Evolutionary conservation across 2,888 invertebrate species (phyloP).

Genomic region (Netelia melanura): DNA sequence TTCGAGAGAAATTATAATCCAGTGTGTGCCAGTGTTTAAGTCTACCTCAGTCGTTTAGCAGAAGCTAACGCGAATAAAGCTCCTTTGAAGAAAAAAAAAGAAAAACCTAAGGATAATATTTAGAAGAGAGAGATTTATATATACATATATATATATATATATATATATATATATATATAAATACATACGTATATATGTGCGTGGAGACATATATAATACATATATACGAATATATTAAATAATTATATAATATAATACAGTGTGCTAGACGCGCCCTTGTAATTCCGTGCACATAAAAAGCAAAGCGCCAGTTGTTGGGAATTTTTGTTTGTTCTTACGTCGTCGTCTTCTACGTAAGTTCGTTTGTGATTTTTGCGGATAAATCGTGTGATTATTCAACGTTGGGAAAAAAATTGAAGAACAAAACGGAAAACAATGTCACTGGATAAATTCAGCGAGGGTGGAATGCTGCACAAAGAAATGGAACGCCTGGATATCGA

Average conservation of each 20-base stretch:
- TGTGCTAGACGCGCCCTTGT: constrained; percentile 58
- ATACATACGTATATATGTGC: constrained; percentile 67
- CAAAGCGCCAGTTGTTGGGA: constrained; percentile 65
- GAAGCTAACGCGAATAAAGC: constrained; percentile 61
- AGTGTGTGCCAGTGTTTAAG: constrained; percentile 75
- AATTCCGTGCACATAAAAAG: constrained; percentile 61
- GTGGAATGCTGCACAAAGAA: constrained; percentile 81
- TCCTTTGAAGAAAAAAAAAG: constrained; percentile 52
- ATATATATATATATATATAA: constrained; percentile 64
- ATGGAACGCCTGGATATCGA: constrained; percentile 83
- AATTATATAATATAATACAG: constrained; percentile 56
- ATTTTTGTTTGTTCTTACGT: constrained; percentile 32
- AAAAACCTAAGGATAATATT: constrained; percentile 61
- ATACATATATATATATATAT: constrained; percentile 64
- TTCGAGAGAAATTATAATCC: constrained; percentile 73
- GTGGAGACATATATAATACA: constrained; percentile 63
- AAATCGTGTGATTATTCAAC: constrained; percentile 29
- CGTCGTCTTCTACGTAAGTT: constrained; percentile 26
- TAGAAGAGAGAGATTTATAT: constrained; percentile 62
- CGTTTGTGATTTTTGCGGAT: constrained; percentile 48
- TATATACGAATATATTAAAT: constrained; percentile 62
- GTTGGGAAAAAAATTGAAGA: constrained; percentile 33
- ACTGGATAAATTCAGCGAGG: constrained; percentile 82
- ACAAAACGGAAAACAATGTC: constrained; percentile 75
- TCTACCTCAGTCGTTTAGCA: constrained; percentile 72